Conservation (phyloP, 2,113 vertebrate species). For the Hemicordylus capensis region DNA sequence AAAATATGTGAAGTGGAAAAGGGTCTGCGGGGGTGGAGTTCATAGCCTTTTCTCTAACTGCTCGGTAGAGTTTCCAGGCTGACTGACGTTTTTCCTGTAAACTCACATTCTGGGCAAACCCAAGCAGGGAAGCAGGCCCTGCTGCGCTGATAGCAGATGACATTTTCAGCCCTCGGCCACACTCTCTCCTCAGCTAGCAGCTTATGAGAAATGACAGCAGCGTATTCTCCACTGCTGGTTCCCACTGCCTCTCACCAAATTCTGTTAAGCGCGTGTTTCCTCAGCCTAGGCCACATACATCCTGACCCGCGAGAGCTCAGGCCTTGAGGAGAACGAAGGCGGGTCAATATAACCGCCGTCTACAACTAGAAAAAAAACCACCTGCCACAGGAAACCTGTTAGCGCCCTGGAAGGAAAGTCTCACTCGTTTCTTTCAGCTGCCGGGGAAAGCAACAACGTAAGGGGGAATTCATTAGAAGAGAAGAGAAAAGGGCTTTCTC, state of each 20-base stretch:
- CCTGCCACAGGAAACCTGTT: conserved; percentile 84
- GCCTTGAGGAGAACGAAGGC: conserved; percentile 31
- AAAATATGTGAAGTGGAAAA: conserved; percentile 30
- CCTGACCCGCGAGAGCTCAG: conserved; percentile 27
- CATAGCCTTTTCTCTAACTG: conserved; percentile 29
- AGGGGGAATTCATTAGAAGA: conserved; percentile 39
- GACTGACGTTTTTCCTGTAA: conserved; percentile 69
- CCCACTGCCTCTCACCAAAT: conserved; percentile 62
- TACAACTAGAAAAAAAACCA: conserved; percentile 79
- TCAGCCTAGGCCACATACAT: conserved; percentile 39
- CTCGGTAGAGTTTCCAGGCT: conserved; percentile 75
- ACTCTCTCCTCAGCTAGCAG: background rate
- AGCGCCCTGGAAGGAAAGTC: conserved; percentile 81
- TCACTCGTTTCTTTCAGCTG: conserved; percentile 81
- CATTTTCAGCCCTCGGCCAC: conserved; percentile 50
- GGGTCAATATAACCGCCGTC: conserved; percentile 53
- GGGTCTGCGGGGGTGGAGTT: conserved; percentile 36
- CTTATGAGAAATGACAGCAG: conserved; percentile 75
- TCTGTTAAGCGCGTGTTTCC: conserved; percentile 29
- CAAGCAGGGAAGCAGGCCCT: background rate
- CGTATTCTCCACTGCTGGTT: conserved; percentile 42
- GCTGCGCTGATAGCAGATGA: conserved; percentile 34
- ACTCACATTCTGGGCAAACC: conserved; percentile 73
- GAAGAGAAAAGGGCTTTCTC: conserved; percentile 46
- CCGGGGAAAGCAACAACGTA: conserved; percentile 50